Evolutionary conservation across 2,113 vertebrate species (phyloP).

Genomic region (Psilopogon haemacephalus): DNA sequence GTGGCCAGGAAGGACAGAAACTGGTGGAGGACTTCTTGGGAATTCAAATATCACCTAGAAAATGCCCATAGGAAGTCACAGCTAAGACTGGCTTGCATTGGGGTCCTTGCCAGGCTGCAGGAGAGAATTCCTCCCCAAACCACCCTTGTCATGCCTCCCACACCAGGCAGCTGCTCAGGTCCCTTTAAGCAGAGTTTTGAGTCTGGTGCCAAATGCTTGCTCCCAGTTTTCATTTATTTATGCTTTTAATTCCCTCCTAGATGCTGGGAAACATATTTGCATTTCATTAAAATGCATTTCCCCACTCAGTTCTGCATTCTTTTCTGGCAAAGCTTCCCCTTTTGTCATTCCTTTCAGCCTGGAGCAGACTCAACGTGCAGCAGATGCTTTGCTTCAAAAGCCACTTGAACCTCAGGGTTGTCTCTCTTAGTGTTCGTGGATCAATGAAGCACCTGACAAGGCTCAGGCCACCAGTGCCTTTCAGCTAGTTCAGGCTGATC

Average conservation of each 20-base stretch:
- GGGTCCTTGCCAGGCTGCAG: not conserved
- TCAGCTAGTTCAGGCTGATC: accelerated
- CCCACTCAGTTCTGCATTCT: slow-evolving; percentile 43
- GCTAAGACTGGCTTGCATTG: not conserved
- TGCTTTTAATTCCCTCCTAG: slow-evolving; percentile 49
- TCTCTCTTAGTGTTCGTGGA: not conserved
- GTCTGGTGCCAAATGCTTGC: not conserved
- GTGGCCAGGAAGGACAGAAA: no score
- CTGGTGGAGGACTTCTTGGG: no score
- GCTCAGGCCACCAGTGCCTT: not conserved
- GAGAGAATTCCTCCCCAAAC: not conserved
- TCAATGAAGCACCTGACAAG: not conserved
- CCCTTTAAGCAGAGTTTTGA: slow-evolving; percentile 30
- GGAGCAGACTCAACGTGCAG: not conserved
- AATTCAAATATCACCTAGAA: no score
- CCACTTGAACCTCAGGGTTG: not conserved
- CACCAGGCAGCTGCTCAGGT: not conserved
- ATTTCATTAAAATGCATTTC: slow-evolving; percentile 60
- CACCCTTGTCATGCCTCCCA: not conserved
- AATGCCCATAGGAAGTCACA: no score
- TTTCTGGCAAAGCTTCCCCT: not conserved
- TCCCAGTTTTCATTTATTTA: slow-evolving; percentile 19
- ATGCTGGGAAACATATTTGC: slow-evolving; percentile 49
- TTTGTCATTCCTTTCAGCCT: slow-evolving; percentile 13
- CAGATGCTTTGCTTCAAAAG: slow-evolving; percentile 18